Percentiles rank a stretch among this genome's conserved stretches.
phyloP scores from a whole-genome alignment of 2,797 vertebrate genomes.

The Hemibagrus guttatus region DNA sequence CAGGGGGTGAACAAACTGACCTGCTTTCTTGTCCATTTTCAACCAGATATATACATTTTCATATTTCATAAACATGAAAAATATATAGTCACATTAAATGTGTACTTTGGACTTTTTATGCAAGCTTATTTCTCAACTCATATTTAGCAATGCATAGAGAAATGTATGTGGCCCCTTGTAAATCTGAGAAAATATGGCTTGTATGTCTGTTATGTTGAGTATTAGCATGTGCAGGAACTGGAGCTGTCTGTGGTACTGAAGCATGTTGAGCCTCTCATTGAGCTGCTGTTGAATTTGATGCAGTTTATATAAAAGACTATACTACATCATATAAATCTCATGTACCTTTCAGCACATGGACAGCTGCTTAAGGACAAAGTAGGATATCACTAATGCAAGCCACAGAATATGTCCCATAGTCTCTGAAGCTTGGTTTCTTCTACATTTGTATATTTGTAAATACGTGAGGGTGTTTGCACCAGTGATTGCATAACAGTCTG shows the following conservation, averaged over 20 bases:
- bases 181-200: background rate
- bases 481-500: slow-evolving; percentile 14
- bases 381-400: background rate
- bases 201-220: background rate
- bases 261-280: background rate
- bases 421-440: background rate
- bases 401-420: background rate
- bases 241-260: slow-evolving; percentile 56
- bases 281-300: slow-evolving; percentile 49
- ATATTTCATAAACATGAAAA: background rate
- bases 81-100: background rate
- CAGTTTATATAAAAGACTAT: slow-evolving; percentile 57
- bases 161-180: background rate
- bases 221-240: background rate
- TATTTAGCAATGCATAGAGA: background rate
- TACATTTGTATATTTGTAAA: background rate
- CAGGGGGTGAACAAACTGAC: slow-evolving; percentile 51
- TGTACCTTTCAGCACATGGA: slow-evolving; percentile 21
- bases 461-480: background rate
- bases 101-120: background rate
- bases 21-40: slow-evolving; percentile 50
- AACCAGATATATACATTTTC: slow-evolving; percentile 1
- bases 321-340: slow-evolving; percentile 64
- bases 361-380: slow-evolving; percentile 10
- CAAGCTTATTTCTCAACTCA: background rate